phyloP scores from a whole-genome alignment of 2,888 invertebrate species.

The Acanthopleura granulata region DNA sequence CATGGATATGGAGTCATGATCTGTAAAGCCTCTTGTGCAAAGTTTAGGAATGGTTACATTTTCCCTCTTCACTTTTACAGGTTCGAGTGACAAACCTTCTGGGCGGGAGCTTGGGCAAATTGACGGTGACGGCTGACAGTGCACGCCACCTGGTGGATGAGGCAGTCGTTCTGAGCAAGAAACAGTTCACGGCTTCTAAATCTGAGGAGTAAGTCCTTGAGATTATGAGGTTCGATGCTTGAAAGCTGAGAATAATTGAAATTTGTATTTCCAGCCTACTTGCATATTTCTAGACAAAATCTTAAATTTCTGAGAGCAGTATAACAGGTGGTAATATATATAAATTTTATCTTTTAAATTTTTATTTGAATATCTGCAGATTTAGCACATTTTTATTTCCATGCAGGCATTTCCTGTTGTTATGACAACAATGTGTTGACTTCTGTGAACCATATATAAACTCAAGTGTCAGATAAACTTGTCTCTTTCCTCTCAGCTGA shows the following conservation, averaged over 20 bases:
- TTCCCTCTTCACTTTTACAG: conserved; percentile 26
- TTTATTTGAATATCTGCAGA: no score
- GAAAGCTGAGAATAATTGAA: no score
- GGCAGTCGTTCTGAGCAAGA: conserved; percentile 80
- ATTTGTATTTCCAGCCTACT: no score
- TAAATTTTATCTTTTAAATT: no score
- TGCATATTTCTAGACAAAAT: no score
- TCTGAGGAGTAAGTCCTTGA: conserved; percentile 54
- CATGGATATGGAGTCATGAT: no score
- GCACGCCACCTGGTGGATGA: conserved; percentile 81
- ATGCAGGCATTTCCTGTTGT: neutral
- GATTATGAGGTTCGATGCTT: no score
- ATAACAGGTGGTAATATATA: no score
- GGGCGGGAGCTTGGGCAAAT: conserved; percentile 75
- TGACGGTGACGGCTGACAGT: conserved; percentile 81
- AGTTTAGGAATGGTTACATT: neutral
- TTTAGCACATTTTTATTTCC: no score
- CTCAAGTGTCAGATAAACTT: neutral
- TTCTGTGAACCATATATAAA: neutral
- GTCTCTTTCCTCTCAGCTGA: neutral
- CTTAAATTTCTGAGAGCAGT: no score
- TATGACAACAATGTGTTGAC: neutral
- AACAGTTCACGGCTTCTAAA: conserved; percentile 70
- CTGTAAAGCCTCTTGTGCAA: no score
- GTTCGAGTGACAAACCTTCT: conserved; percentile 71